Percentiles rank a stretch among this genome's conserved stretches.
These are phyloP conservation scores for Lamellibrachia columna DNA, from an alignment of 2,888 invertebrate species.

Conservation along the genomic window DNA sequence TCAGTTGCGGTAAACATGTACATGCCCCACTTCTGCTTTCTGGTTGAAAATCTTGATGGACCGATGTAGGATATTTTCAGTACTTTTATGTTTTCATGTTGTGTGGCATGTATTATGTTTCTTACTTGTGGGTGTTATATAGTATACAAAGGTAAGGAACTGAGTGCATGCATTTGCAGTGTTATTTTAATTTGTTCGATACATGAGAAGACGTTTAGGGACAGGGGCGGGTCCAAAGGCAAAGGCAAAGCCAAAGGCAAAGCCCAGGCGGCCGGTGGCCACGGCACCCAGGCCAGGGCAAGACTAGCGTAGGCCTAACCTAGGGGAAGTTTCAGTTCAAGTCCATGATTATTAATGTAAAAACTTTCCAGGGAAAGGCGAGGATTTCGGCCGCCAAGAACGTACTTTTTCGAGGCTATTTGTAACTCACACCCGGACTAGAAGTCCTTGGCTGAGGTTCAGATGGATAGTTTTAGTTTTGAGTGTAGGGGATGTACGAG, in stretches of 20 bases:
- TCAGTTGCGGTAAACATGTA: conserved; percentile 9
- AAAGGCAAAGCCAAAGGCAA: not conserved
- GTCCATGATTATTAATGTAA: no score
- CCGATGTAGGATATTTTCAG: not conserved
- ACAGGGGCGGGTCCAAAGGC: not conserved
- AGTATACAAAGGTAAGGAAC: not conserved
- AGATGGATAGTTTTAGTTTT: no score
- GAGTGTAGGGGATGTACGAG: no score
- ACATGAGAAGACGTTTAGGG: not conserved
- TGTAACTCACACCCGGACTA: no score
- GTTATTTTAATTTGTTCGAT: not conserved
- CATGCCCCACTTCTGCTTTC: conserved; percentile 16
- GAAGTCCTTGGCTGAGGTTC: no score
- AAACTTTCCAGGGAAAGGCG: no score
- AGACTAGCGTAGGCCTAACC: no score
- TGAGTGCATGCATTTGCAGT: not conserved
- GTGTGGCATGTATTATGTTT: not conserved
- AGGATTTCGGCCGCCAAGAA: no score
- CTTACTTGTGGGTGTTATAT: not conserved
- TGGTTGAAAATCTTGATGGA: not conserved
- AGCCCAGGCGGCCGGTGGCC: not conserved
- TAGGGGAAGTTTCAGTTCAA: no score
- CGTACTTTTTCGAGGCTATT: no score
- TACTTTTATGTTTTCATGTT: not conserved
- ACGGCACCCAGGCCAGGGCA: not conserved